phyloP scores from a whole-genome alignment of 23 tunicate genomes.

The Clavelina lepadiformis region DNA sequence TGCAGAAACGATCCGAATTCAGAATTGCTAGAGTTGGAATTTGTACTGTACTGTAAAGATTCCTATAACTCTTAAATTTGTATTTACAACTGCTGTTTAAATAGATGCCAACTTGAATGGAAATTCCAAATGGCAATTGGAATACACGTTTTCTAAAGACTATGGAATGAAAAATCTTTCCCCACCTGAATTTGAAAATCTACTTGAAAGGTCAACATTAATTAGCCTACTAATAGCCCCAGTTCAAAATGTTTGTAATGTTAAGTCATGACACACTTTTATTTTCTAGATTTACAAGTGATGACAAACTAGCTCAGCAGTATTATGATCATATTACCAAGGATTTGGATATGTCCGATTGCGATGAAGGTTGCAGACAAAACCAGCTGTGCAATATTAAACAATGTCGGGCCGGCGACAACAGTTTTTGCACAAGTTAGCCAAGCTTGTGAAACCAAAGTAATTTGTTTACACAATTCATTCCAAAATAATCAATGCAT shows the following conservation, averaged over 20 bases:
- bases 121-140: constrained; percentile 43
- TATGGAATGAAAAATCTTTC: constrained; percentile 64
- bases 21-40: too few species aligned
- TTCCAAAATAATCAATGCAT: too few species aligned
- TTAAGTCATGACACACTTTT: not conserved
- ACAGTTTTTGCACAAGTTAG: constrained; percentile 12
- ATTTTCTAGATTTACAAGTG: constrained; percentile 42
- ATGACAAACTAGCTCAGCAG: constrained; percentile 50
- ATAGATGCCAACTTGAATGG: constrained; percentile 59
- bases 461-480: too few species aligned
- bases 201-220: constrained; percentile 69
- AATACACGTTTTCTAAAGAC: constrained; percentile 54
- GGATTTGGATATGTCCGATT: constrained; percentile 41
- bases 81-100: not conserved
- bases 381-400: constrained; percentile 44
- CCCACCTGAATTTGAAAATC: constrained; percentile 43
- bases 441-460: too few species aligned
- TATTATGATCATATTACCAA: constrained; percentile 60
- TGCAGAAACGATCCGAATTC: too few species aligned
- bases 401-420: constrained; percentile 13
- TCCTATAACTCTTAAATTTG: too few species aligned
- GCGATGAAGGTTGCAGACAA: constrained; percentile 51
- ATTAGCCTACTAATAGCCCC: too few species aligned
- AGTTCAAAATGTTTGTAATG: not conserved
- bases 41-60: too few species aligned